phyloP scores from a whole-genome alignment of 2,797 vertebrate genomes.

The Strix occidentalis region DNA sequence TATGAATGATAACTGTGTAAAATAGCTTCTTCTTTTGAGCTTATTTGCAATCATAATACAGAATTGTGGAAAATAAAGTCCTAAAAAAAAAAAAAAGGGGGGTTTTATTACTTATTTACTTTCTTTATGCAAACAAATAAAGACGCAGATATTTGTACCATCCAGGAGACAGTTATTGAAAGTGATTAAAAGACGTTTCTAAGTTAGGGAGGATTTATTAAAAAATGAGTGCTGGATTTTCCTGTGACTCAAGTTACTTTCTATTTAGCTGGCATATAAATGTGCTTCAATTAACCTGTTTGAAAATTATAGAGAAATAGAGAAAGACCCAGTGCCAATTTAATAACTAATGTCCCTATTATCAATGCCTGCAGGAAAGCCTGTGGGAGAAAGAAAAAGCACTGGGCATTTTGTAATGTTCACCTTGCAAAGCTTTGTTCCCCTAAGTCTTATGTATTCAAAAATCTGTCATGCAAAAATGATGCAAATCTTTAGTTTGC shows the following conservation, averaged over 20 bases:
- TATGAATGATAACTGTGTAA: neutral
- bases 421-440: constrained; percentile 11
- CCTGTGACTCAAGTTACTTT: neutral
- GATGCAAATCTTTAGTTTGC: constrained; percentile 3
- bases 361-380: neutral
- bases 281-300: constrained; percentile 16
- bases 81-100: rapidly evolving
- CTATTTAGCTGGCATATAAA: constrained; percentile 1
- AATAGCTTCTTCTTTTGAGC: neutral
- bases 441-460: neutral
- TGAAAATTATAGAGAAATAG: constrained; percentile 30
- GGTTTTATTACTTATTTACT: neutral
- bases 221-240: neutral
- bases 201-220: neutral
- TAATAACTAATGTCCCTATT: constrained; percentile 20
- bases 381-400: neutral
- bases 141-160: neutral
- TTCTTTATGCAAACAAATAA: neutral
- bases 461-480: neutral
- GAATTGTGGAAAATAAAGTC: neutral
- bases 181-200: neutral
- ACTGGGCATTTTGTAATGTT: neutral
- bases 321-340: neutral
- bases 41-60: neutral
- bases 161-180: neutral